Conservation (phyloP, 1,140 invertebrate genomes). For the Cecropterus lyciades region DNA sequence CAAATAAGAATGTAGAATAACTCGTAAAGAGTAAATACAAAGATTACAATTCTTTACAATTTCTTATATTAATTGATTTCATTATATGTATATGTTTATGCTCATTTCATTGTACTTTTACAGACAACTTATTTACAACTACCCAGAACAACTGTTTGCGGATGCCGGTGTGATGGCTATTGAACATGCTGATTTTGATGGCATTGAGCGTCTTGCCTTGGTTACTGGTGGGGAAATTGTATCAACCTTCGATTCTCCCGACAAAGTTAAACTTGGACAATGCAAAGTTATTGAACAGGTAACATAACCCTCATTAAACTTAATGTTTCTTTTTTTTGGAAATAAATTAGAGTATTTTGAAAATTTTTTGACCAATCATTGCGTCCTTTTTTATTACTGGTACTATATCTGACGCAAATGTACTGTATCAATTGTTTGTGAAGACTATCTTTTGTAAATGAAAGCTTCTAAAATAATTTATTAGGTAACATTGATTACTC, state of each 20-base stretch:
- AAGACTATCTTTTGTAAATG: too few species aligned
- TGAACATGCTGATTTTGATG: constrained; percentile 99
- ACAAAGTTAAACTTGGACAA: constrained; percentile 95
- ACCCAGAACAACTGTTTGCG: constrained; percentile 99
- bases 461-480: too few species aligned
- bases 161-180: constrained; percentile 99
- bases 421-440: too few species aligned
- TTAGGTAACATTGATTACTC: too few species aligned
- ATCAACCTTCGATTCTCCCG: constrained; percentile 98
- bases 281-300: constrained; percentile 98
- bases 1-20: too few species aligned
- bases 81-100: neutral
- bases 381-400: neutral
- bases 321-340: too few species aligned
- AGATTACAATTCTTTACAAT: too few species aligned
- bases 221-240: constrained; percentile 99
- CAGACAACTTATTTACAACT: constrained; percentile 99
- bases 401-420: too few species aligned
- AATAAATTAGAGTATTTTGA: too few species aligned
- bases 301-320: neutral
- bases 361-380: too few species aligned
- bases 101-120: constrained; percentile 38
- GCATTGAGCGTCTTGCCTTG: constrained; percentile 97
- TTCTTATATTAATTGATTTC: too few species aligned
- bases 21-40: too few species aligned